Evolutionary conservation across 2,888 invertebrate species (phyloP).

Genomic region (Bembecia ichneumoniformis): DNA sequence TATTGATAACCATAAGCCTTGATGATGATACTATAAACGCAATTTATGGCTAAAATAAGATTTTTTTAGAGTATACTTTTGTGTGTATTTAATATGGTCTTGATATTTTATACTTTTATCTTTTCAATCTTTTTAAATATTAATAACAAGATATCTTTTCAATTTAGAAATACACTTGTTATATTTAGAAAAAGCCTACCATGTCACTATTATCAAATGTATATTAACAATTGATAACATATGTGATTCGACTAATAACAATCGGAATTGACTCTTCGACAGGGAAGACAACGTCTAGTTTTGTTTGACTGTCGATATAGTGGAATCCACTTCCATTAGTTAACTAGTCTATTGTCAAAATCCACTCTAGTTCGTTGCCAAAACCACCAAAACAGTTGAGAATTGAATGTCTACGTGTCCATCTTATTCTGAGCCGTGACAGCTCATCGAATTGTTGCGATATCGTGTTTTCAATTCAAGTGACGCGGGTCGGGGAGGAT

Average conservation of each 20-base stretch:
- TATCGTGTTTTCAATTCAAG: slow-evolving; percentile 8
- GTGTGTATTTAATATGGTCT: too few relatives aligned
- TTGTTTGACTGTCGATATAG: slow-evolving; percentile 32
- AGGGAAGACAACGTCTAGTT: slow-evolving; percentile 50
- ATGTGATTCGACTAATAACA: slow-evolving; percentile 17
- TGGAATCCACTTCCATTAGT: slow-evolving; percentile 53
- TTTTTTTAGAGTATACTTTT: too few relatives aligned
- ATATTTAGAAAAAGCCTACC: too few relatives aligned
- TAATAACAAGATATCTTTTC: too few relatives aligned
- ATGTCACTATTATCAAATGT: too few relatives aligned
- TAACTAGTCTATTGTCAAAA: slow-evolving; percentile 65
- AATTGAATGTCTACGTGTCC: slow-evolving; percentile 44
- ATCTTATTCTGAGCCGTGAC: slow-evolving; percentile 28
- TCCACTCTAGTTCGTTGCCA: slow-evolving; percentile 46
- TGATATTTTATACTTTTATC: too few relatives aligned
- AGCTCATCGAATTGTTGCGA: slow-evolving; percentile 22
- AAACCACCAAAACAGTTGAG: slow-evolving; percentile 59
- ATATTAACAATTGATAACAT: too few relatives aligned
- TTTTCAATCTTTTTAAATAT: too few relatives aligned
- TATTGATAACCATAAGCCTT: too few relatives aligned
- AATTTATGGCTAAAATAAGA: too few relatives aligned
- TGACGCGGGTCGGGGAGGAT: slow-evolving; percentile 18
- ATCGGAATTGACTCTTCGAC: slow-evolving; percentile 18
- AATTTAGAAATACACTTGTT: too few relatives aligned
- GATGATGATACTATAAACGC: too few relatives aligned